Percentiles rank a stretch among this genome's conserved stretches.
Evolutionary conservation across 2,888 invertebrate genomes (phyloP).

Genomic region (Ptilodon capucinus): DNA sequence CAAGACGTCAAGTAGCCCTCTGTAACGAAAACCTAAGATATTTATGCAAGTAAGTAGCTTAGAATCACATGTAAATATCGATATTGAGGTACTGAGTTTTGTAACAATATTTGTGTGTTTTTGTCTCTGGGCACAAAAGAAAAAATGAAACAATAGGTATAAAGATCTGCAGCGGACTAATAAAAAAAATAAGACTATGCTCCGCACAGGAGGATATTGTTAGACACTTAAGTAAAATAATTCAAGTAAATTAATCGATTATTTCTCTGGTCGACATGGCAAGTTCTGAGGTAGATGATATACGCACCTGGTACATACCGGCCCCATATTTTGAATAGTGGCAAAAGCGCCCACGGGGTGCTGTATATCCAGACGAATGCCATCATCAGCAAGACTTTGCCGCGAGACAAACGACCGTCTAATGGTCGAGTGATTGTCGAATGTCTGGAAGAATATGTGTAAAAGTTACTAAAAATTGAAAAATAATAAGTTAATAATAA

Average conservation of each 20-base stretch:
- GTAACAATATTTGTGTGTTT: no score
- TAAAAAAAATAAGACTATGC: no score
- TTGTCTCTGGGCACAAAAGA: no score
- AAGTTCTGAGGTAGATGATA: background rate
- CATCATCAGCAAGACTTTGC: slow-evolving; percentile 91
- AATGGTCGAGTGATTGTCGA: slow-evolving; percentile 90
- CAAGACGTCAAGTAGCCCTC: slow-evolving; percentile 96
- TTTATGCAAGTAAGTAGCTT: background rate
- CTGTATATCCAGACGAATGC: slow-evolving; percentile 88
- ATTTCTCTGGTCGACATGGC: background rate
- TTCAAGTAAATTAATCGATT: no score
- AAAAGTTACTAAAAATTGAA: background rate
- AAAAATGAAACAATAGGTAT: no score
- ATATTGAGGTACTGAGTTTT: no score
- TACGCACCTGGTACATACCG: slow-evolving; percentile 89
- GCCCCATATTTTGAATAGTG: slow-evolving; percentile 93
- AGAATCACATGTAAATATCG: no score
- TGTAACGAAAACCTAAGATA: slow-evolving; percentile 56
- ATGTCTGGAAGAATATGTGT: slow-evolving; percentile 57
- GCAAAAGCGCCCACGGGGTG: slow-evolving; percentile 91
- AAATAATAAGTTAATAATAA: no score
- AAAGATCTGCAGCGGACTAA: no score
- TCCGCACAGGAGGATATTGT: no score
- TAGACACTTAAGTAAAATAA: no score
- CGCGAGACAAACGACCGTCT: slow-evolving; percentile 90